phyloP scores from a whole-genome alignment of 2,797 vertebrate genomes.

The Micropoecilia bifurca region DNA sequence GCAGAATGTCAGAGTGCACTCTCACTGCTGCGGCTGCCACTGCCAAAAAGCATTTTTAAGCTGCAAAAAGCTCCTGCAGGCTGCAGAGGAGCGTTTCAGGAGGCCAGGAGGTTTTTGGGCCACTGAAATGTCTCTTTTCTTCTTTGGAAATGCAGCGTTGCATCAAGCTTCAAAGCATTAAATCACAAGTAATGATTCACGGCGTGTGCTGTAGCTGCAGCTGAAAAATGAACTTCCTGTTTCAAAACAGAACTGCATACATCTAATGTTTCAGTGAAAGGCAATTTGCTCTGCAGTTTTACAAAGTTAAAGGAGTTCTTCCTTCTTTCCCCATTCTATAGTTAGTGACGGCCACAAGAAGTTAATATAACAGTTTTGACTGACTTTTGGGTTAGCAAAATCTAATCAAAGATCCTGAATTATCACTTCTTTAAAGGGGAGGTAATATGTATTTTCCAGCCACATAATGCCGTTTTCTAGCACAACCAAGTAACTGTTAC shows the following conservation, averaged over 20 bases:
- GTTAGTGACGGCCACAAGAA: not conserved
- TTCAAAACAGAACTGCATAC: not conserved
- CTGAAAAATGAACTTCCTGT: conserved; percentile 3
- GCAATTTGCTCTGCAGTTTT: conserved; percentile 4
- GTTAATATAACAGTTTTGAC: not conserved
- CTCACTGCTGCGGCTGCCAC: not conserved
- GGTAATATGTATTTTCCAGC: not conserved
- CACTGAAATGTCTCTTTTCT: not conserved
- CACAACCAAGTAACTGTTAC: no score
- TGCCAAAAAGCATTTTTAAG: conserved; percentile 21
- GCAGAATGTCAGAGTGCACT: conserved; percentile 18
- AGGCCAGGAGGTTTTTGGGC: conserved; percentile 5
- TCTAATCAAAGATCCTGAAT: not conserved
- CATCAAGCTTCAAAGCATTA: not conserved
- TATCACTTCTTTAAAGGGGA: not conserved
- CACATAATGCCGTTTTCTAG: no score
- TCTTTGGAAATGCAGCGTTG: not conserved
- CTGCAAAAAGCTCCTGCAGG: not conserved
- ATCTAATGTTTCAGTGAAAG: conserved; percentile 3
- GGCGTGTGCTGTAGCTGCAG: not conserved
- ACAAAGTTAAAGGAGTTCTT: not conserved
- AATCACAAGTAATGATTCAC: conserved; percentile 6
- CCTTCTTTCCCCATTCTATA: not conserved
- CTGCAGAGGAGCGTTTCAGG: not conserved
- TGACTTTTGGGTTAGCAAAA: no score